Evolutionary conservation across 2,113 vertebrate genomes (phyloP), one percentile per base, ranked within the genome.

Genomic region (Elachura formosa): DNA sequence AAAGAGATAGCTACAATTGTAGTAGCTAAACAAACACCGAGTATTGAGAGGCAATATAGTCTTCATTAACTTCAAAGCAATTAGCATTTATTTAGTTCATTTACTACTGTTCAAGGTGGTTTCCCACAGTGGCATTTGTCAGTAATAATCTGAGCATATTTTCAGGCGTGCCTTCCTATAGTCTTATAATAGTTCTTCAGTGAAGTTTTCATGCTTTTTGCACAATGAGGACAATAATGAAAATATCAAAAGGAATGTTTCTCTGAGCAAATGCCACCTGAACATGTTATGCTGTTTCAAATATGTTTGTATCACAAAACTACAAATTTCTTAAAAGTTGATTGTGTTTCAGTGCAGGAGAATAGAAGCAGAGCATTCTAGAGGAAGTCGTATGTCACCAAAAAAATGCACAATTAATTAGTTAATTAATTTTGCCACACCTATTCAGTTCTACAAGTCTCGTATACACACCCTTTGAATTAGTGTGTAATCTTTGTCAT

Each of bases 11-110:
- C 94, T 95, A 91, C 96, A 94, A 97, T 96, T 90, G 88, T 89
- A 89, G 89, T n/a, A 97, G 72, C 89, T 96, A 96, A 97, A 97
- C 93, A 97, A 97, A 97, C 84, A 91, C 83, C 83, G 93, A 86
- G 96, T 98, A 97, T 98, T 98, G 97, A 92, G 97, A 97, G 86
- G 93, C 96, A 96, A 93, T 97, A 96, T 89, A 94, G 83, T 91
- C 86, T 97, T 97, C 95, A 97, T 97, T 97, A 97, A 95, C 94
- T 97, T 96, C 84, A 93, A 96, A 96, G 89, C 87, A 97, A 97
- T 98, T 97, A 98, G 84, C 87, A 77, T 54, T 97, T 96, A 79
- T 84, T 89, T 59, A 41, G 64, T 94, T 97, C 84, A 68, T 97
- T 94, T 95, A 95, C 74, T 89, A 4, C 77, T 61, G 72, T 96